These are phyloP conservation scores for Drosophila cracens DNA, from an alignment of 2,888 invertebrate species.

Conservation along the genomic window DNA sequence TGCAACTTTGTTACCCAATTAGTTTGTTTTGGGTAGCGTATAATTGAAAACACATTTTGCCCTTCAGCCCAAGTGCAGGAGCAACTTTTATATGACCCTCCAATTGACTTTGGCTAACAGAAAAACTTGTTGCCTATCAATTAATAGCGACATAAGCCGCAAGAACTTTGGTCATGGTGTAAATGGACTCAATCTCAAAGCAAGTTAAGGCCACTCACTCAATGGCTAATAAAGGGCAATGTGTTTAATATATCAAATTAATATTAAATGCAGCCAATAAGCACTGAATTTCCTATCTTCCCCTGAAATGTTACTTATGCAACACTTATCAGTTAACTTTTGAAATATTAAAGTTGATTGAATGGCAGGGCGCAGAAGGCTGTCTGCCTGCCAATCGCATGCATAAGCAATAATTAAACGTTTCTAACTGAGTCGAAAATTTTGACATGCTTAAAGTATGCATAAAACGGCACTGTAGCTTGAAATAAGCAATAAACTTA, in stretches of 20 bases:
- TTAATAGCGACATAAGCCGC: conserved; percentile 74
- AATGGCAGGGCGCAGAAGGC: conserved; percentile 31
- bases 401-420: conserved; percentile 25
- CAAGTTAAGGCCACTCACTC: conserved; percentile 62
- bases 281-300: conserved; percentile 9
- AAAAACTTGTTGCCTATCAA: conserved; percentile 69
- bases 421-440: conserved; percentile 36
- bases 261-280: conserved; percentile 27
- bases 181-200: conserved; percentile 18
- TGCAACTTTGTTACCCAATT: conserved; percentile 81
- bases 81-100: conserved; percentile 68
- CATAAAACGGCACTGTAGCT: neutral
- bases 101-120: conserved; percentile 67
- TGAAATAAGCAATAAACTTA: neutral
- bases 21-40: conserved; percentile 69
- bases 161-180: conserved; percentile 57
- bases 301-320: conserved; percentile 26
- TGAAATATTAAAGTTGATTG: conserved; percentile 60
- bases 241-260: conserved; percentile 45
- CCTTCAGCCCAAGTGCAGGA: conserved; percentile 30
- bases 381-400: conserved; percentile 22
- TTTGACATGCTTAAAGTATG: conserved; percentile 45
- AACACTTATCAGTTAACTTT: conserved; percentile 35
- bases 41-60: conserved; percentile 74
- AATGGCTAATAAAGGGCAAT: conserved; percentile 44